These are phyloP conservation scores for Ara ararauna DNA, from an alignment of 2,797 vertebrate species.

Conservation along the genomic window DNA sequence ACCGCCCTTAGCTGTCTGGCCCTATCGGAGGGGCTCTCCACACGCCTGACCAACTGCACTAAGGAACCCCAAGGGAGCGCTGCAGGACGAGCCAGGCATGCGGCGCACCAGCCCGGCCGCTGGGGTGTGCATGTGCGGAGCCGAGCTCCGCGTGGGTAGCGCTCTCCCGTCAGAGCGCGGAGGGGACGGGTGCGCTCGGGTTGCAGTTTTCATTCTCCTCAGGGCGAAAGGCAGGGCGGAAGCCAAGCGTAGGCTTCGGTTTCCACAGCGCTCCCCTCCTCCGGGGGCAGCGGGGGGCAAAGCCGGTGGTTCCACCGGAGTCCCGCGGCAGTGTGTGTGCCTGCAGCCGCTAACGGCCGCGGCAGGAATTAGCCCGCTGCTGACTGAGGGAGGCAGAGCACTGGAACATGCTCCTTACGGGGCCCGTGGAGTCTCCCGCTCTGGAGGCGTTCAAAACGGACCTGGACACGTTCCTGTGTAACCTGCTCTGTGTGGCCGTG, in stretches of 20 bases:
- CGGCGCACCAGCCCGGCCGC: neutral
- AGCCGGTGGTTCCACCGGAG: neutral
- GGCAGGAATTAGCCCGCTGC: fast-evolving
- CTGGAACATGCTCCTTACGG: neutral
- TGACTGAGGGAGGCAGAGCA: neutral
- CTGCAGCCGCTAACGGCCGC: neutral
- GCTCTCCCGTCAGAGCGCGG: fast-evolving
- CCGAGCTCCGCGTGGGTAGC: fast-evolving
- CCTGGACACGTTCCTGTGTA: neutral
- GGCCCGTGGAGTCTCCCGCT: neutral
- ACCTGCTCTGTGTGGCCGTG: neutral
- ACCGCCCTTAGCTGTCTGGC: too few species aligned
- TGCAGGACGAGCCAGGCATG: fast-evolving
- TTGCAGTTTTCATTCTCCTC: fast-evolving
- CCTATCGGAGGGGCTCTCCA: too few species aligned
- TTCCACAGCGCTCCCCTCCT: neutral
- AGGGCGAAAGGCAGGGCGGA: neutral
- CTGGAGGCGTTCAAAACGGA: neutral
- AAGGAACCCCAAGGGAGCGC: neutral
- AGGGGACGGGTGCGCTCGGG: fast-evolving
- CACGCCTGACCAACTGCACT: neutral
- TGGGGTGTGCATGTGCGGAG: neutral
- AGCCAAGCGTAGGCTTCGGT: too few species aligned
- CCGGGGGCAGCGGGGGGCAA: neutral
- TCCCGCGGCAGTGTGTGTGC: fast-evolving